phyloP scores from a whole-genome alignment of 2,113 vertebrate genomes.

The Psephotus haematonotus region DNA sequence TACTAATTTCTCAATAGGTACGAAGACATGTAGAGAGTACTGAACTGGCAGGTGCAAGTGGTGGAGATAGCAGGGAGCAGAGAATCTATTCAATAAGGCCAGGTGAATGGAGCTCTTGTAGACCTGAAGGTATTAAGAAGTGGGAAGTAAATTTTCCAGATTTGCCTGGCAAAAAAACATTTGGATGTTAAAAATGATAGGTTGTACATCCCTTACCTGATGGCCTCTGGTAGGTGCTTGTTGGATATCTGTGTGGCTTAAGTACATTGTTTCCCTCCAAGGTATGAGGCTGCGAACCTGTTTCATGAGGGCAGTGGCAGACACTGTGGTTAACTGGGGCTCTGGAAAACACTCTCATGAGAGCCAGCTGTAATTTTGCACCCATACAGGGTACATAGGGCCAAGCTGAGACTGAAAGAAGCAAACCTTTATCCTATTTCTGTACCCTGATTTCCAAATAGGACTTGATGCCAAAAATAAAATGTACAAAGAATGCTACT shows the following conservation, averaged over 20 bases:
- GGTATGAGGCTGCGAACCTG: neutral
- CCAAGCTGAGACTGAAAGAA: neutral
- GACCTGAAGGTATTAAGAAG: neutral
- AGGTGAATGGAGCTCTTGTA: neutral
- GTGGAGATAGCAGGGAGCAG: neutral
- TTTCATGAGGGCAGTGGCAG: neutral
- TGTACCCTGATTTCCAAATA: neutral
- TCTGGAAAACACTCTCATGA: neutral
- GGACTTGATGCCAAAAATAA: neutral
- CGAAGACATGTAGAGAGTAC: neutral
- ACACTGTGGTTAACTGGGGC: neutral
- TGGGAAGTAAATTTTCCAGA: neutral
- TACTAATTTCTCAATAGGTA: neutral
- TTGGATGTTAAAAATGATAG: neutral
- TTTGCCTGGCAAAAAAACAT: neutral
- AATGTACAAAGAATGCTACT: neutral
- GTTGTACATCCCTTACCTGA: neutral
- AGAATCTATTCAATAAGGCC: neutral
- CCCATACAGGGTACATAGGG: rapidly evolving
- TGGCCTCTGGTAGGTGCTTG: neutral
- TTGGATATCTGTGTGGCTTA: neutral
- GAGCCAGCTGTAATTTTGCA: neutral
- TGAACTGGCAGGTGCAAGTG: neutral
- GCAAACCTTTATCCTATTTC: neutral
- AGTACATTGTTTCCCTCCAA: neutral